These are phyloP conservation scores for Hirtodrosophila cameraria DNA, from an alignment of 2,888 invertebrate genomes.

Conservation along the genomic window DNA sequence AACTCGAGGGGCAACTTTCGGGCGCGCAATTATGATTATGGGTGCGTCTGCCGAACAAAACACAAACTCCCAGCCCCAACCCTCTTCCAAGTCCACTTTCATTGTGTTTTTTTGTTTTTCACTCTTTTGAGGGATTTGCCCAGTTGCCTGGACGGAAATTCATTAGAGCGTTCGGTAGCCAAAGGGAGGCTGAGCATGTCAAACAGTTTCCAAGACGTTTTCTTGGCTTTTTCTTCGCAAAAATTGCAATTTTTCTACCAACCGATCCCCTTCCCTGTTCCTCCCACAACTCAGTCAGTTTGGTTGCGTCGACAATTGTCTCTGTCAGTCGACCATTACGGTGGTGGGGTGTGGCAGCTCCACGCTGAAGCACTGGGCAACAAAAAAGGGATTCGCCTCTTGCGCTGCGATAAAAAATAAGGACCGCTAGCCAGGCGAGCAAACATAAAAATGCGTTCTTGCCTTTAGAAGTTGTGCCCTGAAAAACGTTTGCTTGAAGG, in stretches of 20 bases:
- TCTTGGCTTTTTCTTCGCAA: conserved; percentile 71
- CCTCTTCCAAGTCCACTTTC: conserved; percentile 65
- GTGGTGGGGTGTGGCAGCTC: not conserved
- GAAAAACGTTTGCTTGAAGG: conserved; percentile 23
- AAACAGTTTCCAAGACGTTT: conserved; percentile 76
- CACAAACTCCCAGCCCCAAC: not conserved
- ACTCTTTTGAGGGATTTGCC: conserved; percentile 54
- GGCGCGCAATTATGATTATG: conserved; percentile 75
- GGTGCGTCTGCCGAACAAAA: conserved; percentile 51
- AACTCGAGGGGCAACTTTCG: conserved; percentile 44
- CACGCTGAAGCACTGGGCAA: not conserved
- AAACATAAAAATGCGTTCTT: conserved; percentile 79
- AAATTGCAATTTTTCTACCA: conserved; percentile 74
- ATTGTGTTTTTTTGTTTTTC: conserved; percentile 65
- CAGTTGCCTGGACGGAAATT: conserved; percentile 74
- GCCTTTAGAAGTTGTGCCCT: conserved; percentile 65
- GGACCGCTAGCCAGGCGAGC: conserved; percentile 76
- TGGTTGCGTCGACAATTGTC: conserved; percentile 65
- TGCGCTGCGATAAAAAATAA: conserved; percentile 61
- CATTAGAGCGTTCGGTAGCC: conserved; percentile 73
- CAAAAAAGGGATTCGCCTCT: conserved; percentile 60
- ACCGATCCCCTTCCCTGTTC: not conserved
- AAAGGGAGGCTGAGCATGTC: conserved; percentile 65
- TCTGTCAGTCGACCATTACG: conserved; percentile 49
- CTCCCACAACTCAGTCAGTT: conserved; percentile 4